Base-by-base conservation (phyloP, 2,113 vertebrate species). In the Caranx ignobilis region DNA sequence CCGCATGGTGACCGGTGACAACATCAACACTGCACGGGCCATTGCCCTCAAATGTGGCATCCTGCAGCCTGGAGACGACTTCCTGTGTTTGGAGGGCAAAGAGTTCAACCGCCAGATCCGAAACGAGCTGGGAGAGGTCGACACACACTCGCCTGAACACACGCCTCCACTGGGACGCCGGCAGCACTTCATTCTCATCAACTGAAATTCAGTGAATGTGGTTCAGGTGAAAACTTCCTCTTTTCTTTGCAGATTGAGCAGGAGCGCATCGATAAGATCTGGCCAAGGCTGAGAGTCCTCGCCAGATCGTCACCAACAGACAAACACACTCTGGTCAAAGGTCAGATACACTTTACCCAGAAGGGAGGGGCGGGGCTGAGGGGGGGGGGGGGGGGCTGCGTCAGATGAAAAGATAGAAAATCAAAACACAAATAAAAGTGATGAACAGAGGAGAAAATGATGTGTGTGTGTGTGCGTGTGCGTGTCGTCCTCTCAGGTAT, bases 311-410 rank as follows among this genome's bases (percentile, higher is more conserved):
- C 98, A 81, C 98, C 98, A 43, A 99, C 97, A 0, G 98, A 99
- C 90, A 99, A 99, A 89, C 98, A 99, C 80, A 99, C 98, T 43
- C 88, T 99, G 66, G 98, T 99, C 70, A 99, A 99, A 98, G 98
- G 98, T 98, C 80, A 86, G 88, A 71, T 5, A 31, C n/a, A 37
- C 16, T n/a, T 52, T 6, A 37, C 26, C 26, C 26, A 26, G 26
- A 26, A 26, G 26, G 26, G 26, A 26, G 26, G 26, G 26, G 26
- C 1, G 26, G 26, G 26, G 26, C 26, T 26, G 26, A 26, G 26
- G 26, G 26, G 26, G 1, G 26, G 26, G 26, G 26, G 26, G 26
- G 1, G 26, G 26, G 26, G 26, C 26, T 26, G 26, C 1, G 26
- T 26, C 26, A 26, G 26, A 26, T 26, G 26, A 26, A 26, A 26